Base-by-base conservation (phyloP, 2,797 vertebrate genomes). In the Dipus sagitta region DNA sequence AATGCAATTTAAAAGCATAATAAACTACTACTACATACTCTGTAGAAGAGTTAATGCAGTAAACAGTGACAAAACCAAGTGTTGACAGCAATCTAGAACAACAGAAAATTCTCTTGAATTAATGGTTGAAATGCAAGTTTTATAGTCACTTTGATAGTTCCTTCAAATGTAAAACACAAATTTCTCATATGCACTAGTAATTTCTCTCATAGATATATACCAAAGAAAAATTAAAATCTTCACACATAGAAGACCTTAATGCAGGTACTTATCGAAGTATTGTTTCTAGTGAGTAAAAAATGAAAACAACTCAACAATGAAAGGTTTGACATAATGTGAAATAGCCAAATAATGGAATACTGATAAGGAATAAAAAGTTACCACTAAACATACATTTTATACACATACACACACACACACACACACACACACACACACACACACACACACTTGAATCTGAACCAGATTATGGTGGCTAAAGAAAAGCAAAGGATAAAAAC, bases 141-240 rank as follows among this genome's bases (percentile, higher is more conserved):
- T 60, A 26, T 34, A 85, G 17, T 15, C 47, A 75, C 14, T 70
- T 82, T 34, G 34, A 42, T 24, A n/a, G 20, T 91, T 83, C 70
- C 72, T 83, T 83, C 64, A 78, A 83, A 82, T 78, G 18, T 91
- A 83, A 77, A 87, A 58, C 17, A 58, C 75, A 71, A 18, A 87
- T 58, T 4, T 17, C 82, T 71, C n/a, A 83, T 54, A 81, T 42
- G 17, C 34, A 47, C 30, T 26, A 83, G 26, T 26, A 83, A 83
- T 65, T 77, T 21, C 32, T 65, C 54, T 65, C 26, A 77, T 17
- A 54, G 30, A 68, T 30, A 38, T 52, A 14, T 28, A 28, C 32
- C 42, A n/a, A 62, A 86, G 84, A 84, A 74, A 74, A 77, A 91
- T n/a, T 91, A 85, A 81, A 90, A 62, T 30, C 30, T 75, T 60